Conservation (phyloP, 2,797 vertebrate genomes). For the Parotocinclus haroldoi region DNA sequence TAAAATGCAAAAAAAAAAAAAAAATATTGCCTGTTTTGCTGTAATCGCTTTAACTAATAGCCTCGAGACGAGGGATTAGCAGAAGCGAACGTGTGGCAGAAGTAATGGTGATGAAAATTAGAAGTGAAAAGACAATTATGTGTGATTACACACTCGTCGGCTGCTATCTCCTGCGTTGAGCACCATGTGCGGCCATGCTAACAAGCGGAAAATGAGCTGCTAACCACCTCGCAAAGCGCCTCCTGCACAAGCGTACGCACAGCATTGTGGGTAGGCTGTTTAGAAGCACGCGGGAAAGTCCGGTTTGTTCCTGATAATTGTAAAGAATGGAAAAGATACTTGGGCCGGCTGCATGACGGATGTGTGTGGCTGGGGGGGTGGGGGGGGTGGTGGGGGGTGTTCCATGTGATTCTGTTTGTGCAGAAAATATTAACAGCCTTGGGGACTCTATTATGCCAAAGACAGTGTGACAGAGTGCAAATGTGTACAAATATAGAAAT, state of each 20-base stretch:
- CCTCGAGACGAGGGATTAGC: constrained; percentile 35
- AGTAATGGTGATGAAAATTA: constrained; percentile 93
- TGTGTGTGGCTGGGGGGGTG: too few relatives aligned
- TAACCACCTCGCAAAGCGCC: constrained; percentile 88
- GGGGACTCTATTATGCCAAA: neutral
- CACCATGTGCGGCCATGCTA: constrained; percentile 84
- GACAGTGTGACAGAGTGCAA: constrained; percentile 8
- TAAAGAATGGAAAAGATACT: constrained; percentile 63
- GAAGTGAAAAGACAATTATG: constrained; percentile 99
- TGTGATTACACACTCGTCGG: constrained; percentile 99
- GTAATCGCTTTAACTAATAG: too few relatives aligned
- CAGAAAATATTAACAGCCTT: constrained; percentile 11
- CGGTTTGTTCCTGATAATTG: constrained; percentile 40
- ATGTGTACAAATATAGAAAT: constrained; percentile 27
- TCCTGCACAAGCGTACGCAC: constrained; percentile 57
- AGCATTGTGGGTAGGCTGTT: constrained; percentile 67
- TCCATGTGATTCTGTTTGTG: constrained; percentile 32
- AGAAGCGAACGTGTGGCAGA: constrained; percentile 56
- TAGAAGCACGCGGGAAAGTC: constrained; percentile 44
- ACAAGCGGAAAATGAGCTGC: constrained; percentile 99
- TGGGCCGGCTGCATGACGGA: neutral
- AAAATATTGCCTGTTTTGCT: too few relatives aligned
- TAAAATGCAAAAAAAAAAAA: too few relatives aligned
- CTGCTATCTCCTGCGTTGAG: constrained; percentile 84
- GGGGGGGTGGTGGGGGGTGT: neutral